Percentiles rank a stretch among this genome's conserved stretches.
Evolutionary conservation across 1,140 invertebrate genomes (phyloP).

Genomic region (Penaeus vannamei): DNA sequence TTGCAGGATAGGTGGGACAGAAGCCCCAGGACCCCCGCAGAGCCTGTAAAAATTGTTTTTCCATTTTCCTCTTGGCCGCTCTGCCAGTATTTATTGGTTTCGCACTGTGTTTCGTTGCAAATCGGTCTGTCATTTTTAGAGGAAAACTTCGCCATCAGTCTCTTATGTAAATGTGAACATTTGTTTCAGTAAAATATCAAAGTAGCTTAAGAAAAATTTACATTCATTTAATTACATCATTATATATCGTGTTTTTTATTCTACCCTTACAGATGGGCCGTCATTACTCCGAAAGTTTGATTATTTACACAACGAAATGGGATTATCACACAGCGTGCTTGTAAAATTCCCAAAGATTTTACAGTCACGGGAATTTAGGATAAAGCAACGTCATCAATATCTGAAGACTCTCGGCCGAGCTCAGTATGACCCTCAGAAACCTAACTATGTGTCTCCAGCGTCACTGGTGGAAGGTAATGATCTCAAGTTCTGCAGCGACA

Average conservation of each 20-base stretch:
- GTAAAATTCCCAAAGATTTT: conserved; percentile 53
- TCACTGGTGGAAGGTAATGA: conserved; percentile 33
- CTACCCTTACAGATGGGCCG: conserved; percentile 36
- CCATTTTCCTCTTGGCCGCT: too few relatives aligned
- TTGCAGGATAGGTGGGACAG: too few relatives aligned
- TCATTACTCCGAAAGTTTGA: conserved; percentile 43
- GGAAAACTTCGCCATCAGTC: too few relatives aligned
- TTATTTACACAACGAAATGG: conserved; percentile 46
- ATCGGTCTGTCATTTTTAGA: too few relatives aligned
- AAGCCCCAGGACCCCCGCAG: too few relatives aligned
- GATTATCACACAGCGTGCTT: conserved; percentile 29
- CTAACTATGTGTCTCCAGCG: conserved; percentile 45
- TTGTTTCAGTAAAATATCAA: not conserved
- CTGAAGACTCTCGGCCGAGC: conserved; percentile 38
- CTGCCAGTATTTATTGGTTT: too few relatives aligned
- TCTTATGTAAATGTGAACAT: too few relatives aligned
- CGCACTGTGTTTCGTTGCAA: too few relatives aligned
- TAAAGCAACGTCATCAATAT: conserved; percentile 46
- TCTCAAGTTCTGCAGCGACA: conserved; percentile 21
- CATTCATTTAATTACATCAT: not conserved
- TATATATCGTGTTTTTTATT: not conserved
- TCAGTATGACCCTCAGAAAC: conserved; percentile 43
- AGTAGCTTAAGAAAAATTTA: not conserved
- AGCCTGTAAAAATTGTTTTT: too few relatives aligned
- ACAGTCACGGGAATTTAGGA: conserved; percentile 38